Percentiles rank a stretch among this genome's conserved stretches.
These are phyloP conservation scores for Syngnathus scovelli DNA, from an alignment of 2,113 vertebrate genomes.

Conservation along the genomic window DNA sequence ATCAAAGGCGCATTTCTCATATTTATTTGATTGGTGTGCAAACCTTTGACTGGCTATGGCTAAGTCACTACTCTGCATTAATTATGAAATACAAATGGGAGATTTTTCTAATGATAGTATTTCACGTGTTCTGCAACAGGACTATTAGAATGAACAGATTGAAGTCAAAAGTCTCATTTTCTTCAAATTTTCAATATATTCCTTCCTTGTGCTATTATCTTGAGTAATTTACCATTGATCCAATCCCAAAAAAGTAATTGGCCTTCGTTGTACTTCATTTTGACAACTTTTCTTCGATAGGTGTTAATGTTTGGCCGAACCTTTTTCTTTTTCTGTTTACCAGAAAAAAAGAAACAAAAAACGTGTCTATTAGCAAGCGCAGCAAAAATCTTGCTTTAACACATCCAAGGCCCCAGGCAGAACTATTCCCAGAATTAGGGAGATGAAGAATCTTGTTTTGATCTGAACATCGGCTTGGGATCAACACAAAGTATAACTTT, in stretches of 20 bases:
- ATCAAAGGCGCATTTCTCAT: neutral
- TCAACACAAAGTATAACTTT: conserved; percentile 26
- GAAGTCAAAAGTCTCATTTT: neutral
- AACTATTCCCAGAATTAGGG: conserved; percentile 21
- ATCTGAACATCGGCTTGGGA: conserved; percentile 8
- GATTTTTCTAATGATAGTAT: neutral
- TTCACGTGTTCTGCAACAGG: too few relatives aligned
- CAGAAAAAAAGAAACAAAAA: conserved; percentile 8
- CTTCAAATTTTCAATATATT: too few relatives aligned
- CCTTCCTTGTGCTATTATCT: conserved; percentile 7
- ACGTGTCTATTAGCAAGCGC: conserved; percentile 16
- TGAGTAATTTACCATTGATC: conserved; percentile 37
- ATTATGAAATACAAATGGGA: too few relatives aligned
- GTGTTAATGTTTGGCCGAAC: conserved; percentile 32
- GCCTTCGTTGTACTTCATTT: conserved; percentile 32
- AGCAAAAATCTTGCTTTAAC: conserved; percentile 17
- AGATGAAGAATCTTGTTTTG: conserved; percentile 16
- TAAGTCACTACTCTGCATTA: neutral
- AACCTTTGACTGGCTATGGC: neutral
- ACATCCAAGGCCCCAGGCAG: conserved; percentile 27
- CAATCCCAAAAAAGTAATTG: conserved; percentile 30
- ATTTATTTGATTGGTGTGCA: neutral
- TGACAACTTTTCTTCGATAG: conserved; percentile 32
- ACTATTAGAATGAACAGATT: neutral
- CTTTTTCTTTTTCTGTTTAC: neutral